Evolutionary conservation across 1,140 invertebrate genomes (phyloP), one percentile per base, ranked within the genome.

Genomic region (Brachionus plicatilis): DNA sequence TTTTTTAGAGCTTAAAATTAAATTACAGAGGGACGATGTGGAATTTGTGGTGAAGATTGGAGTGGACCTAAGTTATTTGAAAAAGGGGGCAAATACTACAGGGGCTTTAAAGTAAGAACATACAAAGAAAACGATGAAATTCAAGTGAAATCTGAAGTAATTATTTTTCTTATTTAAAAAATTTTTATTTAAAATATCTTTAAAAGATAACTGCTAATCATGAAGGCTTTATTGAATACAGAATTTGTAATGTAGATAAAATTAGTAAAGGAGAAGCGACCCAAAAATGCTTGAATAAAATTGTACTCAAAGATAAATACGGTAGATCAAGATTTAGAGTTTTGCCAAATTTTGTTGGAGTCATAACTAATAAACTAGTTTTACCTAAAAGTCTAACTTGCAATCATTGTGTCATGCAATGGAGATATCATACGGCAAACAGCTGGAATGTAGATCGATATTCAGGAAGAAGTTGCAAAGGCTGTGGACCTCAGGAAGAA

Each of bases 201-300:
- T 91, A 95, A 0, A 93, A 95, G 87, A 76, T 88, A n/a, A 88
- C 87, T 14, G 86, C 87, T 11, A 87, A 87, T 84, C 88, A 88
- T 66, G 78, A 68, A n/a, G 88, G 88, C 1, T 88, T 84, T 83
- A 86, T 87, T 45, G 87, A 87, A 65, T 87, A 86, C 68, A 85
- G 85, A 50, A 70, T 88, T 1, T 88, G 87, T 84, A 65, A 72
- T 66, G 37, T 60, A 8, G 68, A 72, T 56, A 72, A 72, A 14
- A 33, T 43, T 1, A 14, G 29, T 9, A 17, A 9, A 29, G 68
- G 66, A 8, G 66, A 72, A 29, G 83, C 70, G 14, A 75, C 68
- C 17, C 83, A 84, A 75, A 43, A 75, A 43, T 84, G 83, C 27
- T 76, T 84, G 9, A 65, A 84, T 75, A 17, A 84, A 75, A 72